Evolutionary conservation across 2,797 vertebrate species (phyloP).

Genomic region (Calcarius lapponicus): DNA sequence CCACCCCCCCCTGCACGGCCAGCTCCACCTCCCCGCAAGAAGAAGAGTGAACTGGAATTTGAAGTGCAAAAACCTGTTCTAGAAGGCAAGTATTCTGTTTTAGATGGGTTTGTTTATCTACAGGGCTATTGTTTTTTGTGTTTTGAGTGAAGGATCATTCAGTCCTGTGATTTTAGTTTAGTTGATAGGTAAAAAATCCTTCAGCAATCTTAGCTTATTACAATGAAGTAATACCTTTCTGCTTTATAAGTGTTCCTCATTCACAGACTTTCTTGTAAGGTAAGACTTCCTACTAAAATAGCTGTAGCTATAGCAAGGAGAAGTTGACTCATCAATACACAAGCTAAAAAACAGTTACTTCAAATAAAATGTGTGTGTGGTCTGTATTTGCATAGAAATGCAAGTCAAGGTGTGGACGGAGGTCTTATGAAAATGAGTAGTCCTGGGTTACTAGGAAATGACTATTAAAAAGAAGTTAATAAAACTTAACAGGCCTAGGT

Average conservation of each 20-base stretch:
- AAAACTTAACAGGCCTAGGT: background rate
- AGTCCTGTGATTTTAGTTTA: background rate
- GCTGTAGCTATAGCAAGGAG: background rate
- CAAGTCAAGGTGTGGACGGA: background rate
- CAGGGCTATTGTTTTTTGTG: background rate
- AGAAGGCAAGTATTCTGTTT: slow-evolving; percentile 81
- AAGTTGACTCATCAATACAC: background rate
- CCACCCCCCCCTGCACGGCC: slow-evolving; percentile 91
- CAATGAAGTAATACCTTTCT: background rate
- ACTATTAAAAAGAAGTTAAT: background rate
- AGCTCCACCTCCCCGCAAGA: slow-evolving; percentile 86
- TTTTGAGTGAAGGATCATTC: background rate
- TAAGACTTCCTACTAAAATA: background rate
- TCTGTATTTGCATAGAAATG: background rate
- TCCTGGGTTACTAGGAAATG: background rate
- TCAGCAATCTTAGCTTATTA: background rate
- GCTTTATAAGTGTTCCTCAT: background rate
- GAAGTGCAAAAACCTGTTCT: slow-evolving; percentile 84
- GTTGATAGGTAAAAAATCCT: background rate
- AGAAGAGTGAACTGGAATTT: slow-evolving; percentile 83
- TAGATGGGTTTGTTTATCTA: background rate
- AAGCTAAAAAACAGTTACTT: background rate
- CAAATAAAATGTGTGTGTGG: background rate
- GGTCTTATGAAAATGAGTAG: background rate
- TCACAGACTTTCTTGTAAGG: background rate